phyloP scores from a whole-genome alignment of 2,888 invertebrate species.

The Eristalis arbustorum region DNA sequence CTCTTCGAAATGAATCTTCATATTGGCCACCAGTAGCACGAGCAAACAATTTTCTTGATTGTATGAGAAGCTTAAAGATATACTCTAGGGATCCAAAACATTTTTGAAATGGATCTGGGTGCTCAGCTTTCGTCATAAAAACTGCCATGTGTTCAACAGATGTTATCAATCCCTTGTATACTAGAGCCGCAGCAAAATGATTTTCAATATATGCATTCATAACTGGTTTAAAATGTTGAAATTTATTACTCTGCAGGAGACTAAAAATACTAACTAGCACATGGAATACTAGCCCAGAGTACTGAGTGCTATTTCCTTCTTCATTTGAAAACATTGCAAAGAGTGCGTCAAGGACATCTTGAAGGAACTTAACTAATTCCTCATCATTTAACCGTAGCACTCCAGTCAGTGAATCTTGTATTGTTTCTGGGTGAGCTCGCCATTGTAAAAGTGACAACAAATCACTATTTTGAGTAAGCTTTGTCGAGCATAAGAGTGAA shows the following conservation, averaged over 20 bases:
- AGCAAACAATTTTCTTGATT: constrained; percentile 91
- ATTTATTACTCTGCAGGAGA: constrained; percentile 92
- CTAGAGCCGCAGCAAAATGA: constrained; percentile 96
- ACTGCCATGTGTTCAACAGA: constrained; percentile 95
- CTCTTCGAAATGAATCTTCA: constrained; percentile 91
- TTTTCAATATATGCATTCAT: constrained; percentile 96
- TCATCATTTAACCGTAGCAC: constrained; percentile 92
- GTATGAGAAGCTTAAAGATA: constrained; percentile 95
- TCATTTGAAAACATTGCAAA: constrained; percentile 96
- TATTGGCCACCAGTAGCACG: constrained; percentile 93
- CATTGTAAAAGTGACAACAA: constrained; percentile 93
- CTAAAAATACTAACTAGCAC: constrained; percentile 96
- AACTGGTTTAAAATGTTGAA: constrained; percentile 96
- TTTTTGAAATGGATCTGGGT: constrained; percentile 93
- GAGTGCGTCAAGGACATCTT: constrained; percentile 95
- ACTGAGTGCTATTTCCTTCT: constrained; percentile 93
- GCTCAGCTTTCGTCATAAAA: constrained; percentile 91
- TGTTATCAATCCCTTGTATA: constrained; percentile 93
- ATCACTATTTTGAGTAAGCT: constrained; percentile 96
- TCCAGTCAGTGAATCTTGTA: constrained; percentile 91
- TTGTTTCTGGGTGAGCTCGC: constrained; percentile 93
- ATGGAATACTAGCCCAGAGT: constrained; percentile 95
- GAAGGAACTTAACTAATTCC: constrained; percentile 95
- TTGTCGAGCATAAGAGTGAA: constrained; percentile 96
- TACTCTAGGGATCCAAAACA: constrained; percentile 95